Base-by-base conservation (phyloP, 64 coral and sea anemone genomes). In the Pocillopora verrucosa region DNA sequence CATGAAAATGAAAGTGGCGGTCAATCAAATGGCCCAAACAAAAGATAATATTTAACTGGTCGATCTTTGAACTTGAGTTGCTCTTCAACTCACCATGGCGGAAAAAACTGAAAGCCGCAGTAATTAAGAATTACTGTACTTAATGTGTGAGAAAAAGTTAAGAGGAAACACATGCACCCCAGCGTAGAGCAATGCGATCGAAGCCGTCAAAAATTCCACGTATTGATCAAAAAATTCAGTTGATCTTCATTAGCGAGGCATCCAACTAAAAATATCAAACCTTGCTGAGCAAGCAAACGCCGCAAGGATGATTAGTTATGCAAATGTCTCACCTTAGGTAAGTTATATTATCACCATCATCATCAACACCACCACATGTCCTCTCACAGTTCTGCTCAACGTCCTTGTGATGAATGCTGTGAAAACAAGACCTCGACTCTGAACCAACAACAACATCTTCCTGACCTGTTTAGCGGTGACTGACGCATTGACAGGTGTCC, bases 401-500 rank as follows among this genome's bases (percentile, higher is more conserved):
- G 34, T 76, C 35, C 7, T 76, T 34, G 74, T 76, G 35, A 45
- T 76, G 15, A 41, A 38, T 13, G 74, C 35, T 6, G 35, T 76
- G 36, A 76, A 16, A 9, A 51, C 14, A 17, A 37, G 37, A 20
- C 36, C 74, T 19, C 36, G 74, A 15, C 74, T 76, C 2, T 36
- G 41, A 36, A 76, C 13, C 35, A 38, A 76, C 37, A 12, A 4
- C 34, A 76, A 76, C 74, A 76, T 76, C 74, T 20, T 76, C 35
- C 62, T 65, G 62, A 19, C 62, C 62, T 65, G 62, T 65, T 65
- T 14, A 65, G 62, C 62, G 9, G 62, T 19, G 20, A 65, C 62
- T 65, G 62, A 65, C 20, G 20, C 25, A 60, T 81, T 81, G 15
- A 81, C 79, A 25, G 79, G 79, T 81, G 15, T 81, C 3, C 12